Percentiles rank a stretch among this genome's conserved stretches.
Evolutionary conservation across 2,888 invertebrate species (phyloP).

Genomic region (Lathronympha strigana): DNA sequence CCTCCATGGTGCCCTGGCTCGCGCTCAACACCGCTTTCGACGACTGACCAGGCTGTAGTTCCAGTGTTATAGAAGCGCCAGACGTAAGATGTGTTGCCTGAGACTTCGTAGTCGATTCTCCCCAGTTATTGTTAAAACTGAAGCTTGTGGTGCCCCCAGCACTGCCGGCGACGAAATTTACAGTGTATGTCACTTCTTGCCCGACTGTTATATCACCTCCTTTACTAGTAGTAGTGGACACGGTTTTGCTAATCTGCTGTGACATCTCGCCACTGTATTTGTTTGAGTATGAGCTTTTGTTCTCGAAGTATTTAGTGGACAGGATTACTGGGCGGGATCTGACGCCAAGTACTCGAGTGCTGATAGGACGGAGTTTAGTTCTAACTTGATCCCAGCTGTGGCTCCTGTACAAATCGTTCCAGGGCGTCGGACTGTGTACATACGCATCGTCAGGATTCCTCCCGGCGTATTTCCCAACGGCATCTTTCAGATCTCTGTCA

Average conservation of each 20-base stretch:
- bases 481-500: slow-evolving; percentile 33
- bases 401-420: slow-evolving; percentile 48
- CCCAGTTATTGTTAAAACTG: slow-evolving; percentile 35
- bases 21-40: slow-evolving; percentile 23
- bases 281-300: slow-evolving; percentile 25
- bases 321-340: slow-evolving; percentile 29
- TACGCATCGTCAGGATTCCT: slow-evolving; percentile 31
- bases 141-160: slow-evolving; percentile 23
- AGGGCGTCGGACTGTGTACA: slow-evolving; percentile 48
- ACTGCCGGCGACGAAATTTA: slow-evolving; percentile 22
- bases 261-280: slow-evolving; percentile 32
- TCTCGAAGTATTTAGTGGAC: slow-evolving; percentile 28
- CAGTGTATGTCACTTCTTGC: slow-evolving; percentile 28
- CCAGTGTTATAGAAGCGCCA: slow-evolving; percentile 12
- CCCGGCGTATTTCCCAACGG: slow-evolving; percentile 9
- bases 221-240: slow-evolving; percentile 33
- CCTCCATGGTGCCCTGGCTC: slow-evolving; percentile 28
- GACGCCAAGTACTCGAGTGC: slow-evolving; percentile 29
- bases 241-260: slow-evolving; percentile 35
- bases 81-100: slow-evolving; percentile 17
- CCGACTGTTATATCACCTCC: slow-evolving; percentile 29
- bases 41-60: slow-evolving; percentile 26
- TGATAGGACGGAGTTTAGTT: slow-evolving; percentile 24
- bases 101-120: slow-evolving; percentile 25
- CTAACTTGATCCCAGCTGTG: slow-evolving; percentile 46